A percentile compares a stretch with the other conserved stretches of the same genome.
Conservation (phyloP, 2,797 vertebrate species). For the Falco peregrinus region DNA sequence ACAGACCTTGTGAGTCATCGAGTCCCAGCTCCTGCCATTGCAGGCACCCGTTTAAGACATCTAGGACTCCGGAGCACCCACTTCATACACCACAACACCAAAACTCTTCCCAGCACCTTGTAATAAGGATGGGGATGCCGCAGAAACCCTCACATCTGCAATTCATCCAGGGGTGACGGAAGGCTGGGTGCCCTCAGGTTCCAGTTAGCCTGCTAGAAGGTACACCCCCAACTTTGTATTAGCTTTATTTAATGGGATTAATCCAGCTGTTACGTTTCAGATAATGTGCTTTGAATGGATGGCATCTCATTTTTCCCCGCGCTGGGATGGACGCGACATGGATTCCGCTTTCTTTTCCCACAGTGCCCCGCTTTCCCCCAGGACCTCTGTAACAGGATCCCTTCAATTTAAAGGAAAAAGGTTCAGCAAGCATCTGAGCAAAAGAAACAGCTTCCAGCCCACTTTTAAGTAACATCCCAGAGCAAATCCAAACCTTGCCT, state of each 20-base stretch:
- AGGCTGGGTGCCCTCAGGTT: background rate
- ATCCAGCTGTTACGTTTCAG: slow-evolving; percentile 43
- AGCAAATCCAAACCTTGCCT: slow-evolving; percentile 22
- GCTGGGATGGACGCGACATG: background rate
- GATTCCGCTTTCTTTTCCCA: slow-evolving; percentile 32
- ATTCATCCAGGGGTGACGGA: background rate
- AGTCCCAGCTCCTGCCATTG: background rate
- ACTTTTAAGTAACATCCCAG: background rate
- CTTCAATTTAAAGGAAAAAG: background rate
- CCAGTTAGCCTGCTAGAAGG: background rate
- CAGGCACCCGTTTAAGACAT: background rate
- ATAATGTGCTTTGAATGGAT: background rate
- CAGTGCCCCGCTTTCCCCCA: background rate
- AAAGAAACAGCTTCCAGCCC: background rate
- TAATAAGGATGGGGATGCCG: fast-evolving
- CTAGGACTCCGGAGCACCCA: background rate
- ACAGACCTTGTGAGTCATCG: fast-evolving
- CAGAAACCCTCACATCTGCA: fast-evolving
- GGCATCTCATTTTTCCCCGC: background rate
- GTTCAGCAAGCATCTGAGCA: background rate
- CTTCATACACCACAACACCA: no score
- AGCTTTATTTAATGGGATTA: background rate
- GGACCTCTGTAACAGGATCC: background rate
- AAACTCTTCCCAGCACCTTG: background rate
- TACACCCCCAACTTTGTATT: background rate